Evolutionary conservation across 1,140 invertebrate genomes (phyloP).

Genomic region (Aphaenogaster rudis): DNA sequence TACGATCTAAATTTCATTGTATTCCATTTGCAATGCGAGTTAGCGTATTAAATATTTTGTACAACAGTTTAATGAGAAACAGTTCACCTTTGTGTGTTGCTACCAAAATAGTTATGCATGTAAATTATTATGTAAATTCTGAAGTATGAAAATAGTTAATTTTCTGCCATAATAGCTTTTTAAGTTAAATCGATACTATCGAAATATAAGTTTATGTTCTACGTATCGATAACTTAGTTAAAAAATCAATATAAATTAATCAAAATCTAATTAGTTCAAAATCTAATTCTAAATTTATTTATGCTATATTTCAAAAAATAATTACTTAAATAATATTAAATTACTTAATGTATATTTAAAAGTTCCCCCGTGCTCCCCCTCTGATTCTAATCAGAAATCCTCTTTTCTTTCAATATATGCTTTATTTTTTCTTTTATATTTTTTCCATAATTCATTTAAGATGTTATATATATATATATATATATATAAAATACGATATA

Average conservation of each 20-base stretch:
- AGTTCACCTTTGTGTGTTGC: neutral
- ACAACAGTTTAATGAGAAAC: neutral
- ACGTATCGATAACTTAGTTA: neutral
- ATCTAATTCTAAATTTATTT: neutral
- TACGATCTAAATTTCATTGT: neutral
- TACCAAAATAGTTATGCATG: slow-evolving; percentile 13
- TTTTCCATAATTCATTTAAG: no score
- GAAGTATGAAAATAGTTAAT: slow-evolving; percentile 5
- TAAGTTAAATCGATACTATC: neutral
- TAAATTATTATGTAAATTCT: slow-evolving; percentile 25
- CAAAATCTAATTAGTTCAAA: neutral
- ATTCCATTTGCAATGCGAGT: neutral
- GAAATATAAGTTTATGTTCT: neutral
- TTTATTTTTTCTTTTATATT: no score
- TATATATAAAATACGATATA: no score
- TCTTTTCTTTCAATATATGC: no score
- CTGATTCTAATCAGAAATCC: no score
- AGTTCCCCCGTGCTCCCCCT: neutral
- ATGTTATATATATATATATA: no score
- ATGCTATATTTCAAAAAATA: neutral
- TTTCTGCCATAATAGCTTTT: neutral
- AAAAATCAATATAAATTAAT: neutral
- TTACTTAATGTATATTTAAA: neutral
- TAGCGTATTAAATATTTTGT: slow-evolving; percentile 4
- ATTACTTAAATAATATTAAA: neutral